These are phyloP conservation scores for Nomada goodeniana DNA, from an alignment of 2,888 invertebrate genomes.

Conservation along the genomic window DNA sequence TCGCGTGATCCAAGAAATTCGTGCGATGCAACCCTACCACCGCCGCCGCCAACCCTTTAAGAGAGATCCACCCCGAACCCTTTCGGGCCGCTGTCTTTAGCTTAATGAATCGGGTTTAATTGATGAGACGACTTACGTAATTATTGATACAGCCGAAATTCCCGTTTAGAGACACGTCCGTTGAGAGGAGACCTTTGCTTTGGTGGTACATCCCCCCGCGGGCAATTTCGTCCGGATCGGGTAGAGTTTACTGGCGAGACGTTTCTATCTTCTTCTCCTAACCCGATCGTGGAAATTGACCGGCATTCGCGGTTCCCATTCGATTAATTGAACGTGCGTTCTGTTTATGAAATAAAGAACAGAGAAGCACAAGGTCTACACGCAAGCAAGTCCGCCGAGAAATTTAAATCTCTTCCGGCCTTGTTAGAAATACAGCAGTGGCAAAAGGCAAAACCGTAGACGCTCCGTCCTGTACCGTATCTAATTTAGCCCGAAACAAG, in stretches of 20 bases:
- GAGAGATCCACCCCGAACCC: constrained; percentile 40
- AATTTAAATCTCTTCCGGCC: too few relatives aligned
- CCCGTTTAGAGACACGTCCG: constrained; percentile 16
- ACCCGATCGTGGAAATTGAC: too few relatives aligned
- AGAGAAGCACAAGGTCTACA: too few relatives aligned
- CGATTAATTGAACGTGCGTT: too few relatives aligned
- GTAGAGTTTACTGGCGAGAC: too few relatives aligned
- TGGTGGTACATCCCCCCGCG: too few relatives aligned
- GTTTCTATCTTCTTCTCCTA: too few relatives aligned
- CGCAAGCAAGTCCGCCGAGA: too few relatives aligned
- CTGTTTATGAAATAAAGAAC: too few relatives aligned
- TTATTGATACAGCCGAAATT: constrained; percentile 45
- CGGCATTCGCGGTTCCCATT: too few relatives aligned
- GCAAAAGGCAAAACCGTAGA: neutral
- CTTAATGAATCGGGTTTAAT: constrained; percentile 58
- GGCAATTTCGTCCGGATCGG: too few relatives aligned
- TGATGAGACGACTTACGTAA: constrained; percentile 45
- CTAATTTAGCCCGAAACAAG: constrained; percentile 12
- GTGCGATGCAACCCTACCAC: constrained; percentile 22
- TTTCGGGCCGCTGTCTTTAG: constrained; percentile 43
- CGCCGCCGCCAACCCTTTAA: constrained; percentile 4
- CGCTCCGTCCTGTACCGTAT: neutral
- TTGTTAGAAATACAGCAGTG: neutral
- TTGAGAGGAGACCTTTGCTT: too few relatives aligned
- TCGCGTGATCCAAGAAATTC: constrained; percentile 58